Conservation (phyloP, 2,888 invertebrate genomes). For the Lutraria lutraria region DNA sequence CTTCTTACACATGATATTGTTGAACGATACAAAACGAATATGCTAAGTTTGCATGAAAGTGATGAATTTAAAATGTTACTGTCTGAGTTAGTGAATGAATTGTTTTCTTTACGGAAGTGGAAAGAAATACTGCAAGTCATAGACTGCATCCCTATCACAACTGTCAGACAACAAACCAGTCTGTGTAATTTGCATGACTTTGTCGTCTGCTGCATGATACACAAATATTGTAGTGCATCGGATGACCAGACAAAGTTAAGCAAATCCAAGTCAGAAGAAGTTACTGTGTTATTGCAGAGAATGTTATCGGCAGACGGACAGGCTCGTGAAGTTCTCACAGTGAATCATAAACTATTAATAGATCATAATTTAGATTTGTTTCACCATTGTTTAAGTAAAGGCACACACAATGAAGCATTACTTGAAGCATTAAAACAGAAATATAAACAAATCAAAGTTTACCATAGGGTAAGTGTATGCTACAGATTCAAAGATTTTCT, state of each 20-base stretch:
- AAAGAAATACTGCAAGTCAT: slow-evolving; percentile 76
- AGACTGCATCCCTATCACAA: slow-evolving; percentile 76
- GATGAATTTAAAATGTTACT: slow-evolving; percentile 75
- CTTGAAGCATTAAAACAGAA: slow-evolving; percentile 68
- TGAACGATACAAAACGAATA: slow-evolving; percentile 80
- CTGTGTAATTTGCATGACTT: slow-evolving; percentile 80
- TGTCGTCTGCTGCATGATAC: slow-evolving; percentile 76
- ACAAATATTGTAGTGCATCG: slow-evolving; percentile 50
- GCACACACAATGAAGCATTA: slow-evolving; percentile 51
- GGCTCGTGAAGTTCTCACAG: slow-evolving; percentile 76
- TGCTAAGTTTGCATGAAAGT: slow-evolving; percentile 81
- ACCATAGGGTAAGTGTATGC: slow-evolving; percentile 76
- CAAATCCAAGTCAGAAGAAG: slow-evolving; percentile 60
- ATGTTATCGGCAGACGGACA: slow-evolving; percentile 74
- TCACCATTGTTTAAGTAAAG: slow-evolving; percentile 75
- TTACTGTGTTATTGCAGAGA: slow-evolving; percentile 69
- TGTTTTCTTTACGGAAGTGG: slow-evolving; percentile 79
- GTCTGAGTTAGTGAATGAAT: slow-evolving; percentile 75
- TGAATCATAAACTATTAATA: slow-evolving; percentile 76
- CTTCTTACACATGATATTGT: slow-evolving; percentile 81
- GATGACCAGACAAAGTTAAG: slow-evolving; percentile 36
- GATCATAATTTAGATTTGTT: slow-evolving; percentile 81
- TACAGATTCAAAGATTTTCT: neutral
- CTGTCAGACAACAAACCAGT: slow-evolving; percentile 71
- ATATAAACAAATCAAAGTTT: slow-evolving; percentile 77